phyloP scores from a whole-genome alignment of 2,797 vertebrate genomes.

The Alauda arvensis region DNA sequence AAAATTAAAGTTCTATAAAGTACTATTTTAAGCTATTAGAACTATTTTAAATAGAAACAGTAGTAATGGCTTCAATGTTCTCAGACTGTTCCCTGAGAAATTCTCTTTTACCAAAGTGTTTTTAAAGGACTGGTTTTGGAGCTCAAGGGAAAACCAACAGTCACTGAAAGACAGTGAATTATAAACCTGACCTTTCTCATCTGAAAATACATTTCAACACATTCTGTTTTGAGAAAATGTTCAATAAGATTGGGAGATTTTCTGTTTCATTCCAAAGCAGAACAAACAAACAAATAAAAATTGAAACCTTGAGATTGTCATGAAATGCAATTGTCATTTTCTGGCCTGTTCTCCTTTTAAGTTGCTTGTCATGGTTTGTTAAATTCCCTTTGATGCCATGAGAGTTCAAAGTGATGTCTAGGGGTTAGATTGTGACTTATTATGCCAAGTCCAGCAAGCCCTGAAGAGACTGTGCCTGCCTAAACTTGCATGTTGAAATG shows the following conservation, averaged over 20 bases:
- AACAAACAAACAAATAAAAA: constrained; percentile 50
- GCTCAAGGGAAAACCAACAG: constrained; percentile 1
- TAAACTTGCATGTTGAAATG: constrained; percentile 25
- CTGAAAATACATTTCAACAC: constrained; percentile 15
- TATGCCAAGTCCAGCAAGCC: constrained; percentile 38
- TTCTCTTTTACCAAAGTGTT: background rate
- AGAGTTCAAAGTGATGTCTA: constrained; percentile 55
- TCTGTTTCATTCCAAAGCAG: constrained; percentile 18
- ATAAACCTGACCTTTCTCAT: constrained; percentile 34
- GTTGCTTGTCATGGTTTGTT: constrained; percentile 54
- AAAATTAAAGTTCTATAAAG: background rate
- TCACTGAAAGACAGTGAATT: constrained; percentile 14
- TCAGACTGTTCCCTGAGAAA: background rate
- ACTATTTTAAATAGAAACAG: background rate
- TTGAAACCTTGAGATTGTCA: constrained; percentile 38
- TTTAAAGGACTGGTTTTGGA: background rate
- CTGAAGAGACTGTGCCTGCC: constrained; percentile 16
- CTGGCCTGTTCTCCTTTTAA: constrained; percentile 40
- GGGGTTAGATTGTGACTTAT: constrained; percentile 41
- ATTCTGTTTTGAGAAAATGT: constrained; percentile 13
- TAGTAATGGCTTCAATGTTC: background rate
- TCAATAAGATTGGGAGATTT: background rate
- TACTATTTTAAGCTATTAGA: background rate
- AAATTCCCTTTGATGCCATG: constrained; percentile 41
- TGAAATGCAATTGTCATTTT: constrained; percentile 49